These are phyloP conservation scores for Cinclus cinclus DNA, from an alignment of 2,113 vertebrate species.

Conservation along the genomic window DNA sequence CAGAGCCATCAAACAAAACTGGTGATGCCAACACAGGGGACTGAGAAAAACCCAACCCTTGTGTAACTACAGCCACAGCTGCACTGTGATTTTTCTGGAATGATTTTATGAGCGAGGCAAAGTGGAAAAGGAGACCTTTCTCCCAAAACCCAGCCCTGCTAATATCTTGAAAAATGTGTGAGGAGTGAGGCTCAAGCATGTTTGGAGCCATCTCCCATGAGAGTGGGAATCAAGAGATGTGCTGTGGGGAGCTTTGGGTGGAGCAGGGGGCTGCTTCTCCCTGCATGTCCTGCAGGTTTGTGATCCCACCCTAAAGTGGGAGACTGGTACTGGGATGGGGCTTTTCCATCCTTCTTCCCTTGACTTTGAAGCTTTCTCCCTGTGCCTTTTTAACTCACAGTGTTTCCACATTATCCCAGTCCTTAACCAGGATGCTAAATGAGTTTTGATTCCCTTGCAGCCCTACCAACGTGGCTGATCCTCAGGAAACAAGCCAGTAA, in stretches of 20 bases:
- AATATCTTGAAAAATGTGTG: not conserved
- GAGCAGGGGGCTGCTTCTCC: not conserved
- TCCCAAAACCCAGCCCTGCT: not conserved
- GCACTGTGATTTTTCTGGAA: not conserved
- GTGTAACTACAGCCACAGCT: not conserved
- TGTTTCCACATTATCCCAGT: not conserved
- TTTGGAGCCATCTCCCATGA: not conserved
- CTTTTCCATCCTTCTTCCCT: not conserved
- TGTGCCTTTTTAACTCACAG: not conserved
- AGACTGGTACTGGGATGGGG: rapidly evolving
- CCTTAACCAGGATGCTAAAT: not conserved
- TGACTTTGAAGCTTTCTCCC: not conserved
- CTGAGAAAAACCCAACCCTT: not conserved
- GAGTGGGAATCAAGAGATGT: not conserved
- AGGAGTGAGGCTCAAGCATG: not conserved
- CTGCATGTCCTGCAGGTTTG: rapidly evolving
- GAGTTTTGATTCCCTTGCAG: not conserved
- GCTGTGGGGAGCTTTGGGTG: not conserved
- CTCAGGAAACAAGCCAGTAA: constrained; percentile 23
- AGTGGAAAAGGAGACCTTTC: not conserved
- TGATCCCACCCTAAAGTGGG: not conserved
- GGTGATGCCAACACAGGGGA: rapidly evolving
- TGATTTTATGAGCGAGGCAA: rapidly evolving
- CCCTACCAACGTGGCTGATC: not conserved
- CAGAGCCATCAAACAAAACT: not conserved